A percentile compares a stretch with the other conserved stretches of the same genome.
Evolutionary conservation across 2,113 vertebrate species (phyloP).

Genomic region (Pedionomus torquatus): DNA sequence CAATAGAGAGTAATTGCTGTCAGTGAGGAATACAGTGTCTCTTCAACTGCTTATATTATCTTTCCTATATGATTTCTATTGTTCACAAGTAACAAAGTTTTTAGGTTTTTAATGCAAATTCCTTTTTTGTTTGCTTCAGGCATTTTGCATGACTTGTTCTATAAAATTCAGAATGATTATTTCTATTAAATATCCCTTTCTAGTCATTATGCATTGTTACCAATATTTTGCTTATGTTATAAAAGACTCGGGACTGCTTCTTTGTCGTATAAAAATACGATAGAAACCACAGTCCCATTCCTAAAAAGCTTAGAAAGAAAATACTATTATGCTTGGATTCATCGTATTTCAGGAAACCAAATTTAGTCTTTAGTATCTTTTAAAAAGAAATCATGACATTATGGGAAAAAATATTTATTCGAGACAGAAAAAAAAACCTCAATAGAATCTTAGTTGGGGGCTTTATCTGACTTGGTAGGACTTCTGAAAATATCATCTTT

Average conservation of each 20-base stretch:
- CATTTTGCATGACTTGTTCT: not conserved
- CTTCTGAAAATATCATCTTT: not conserved
- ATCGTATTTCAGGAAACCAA: not conserved
- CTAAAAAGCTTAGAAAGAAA: not conserved
- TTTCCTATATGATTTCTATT: not conserved
- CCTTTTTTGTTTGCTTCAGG: not conserved
- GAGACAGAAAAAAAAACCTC: not conserved
- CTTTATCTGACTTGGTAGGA: not conserved
- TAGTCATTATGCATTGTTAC: not conserved
- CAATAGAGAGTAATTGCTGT: accelerated
- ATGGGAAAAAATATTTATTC: not conserved
- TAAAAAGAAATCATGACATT: not conserved
- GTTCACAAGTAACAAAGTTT: not conserved
- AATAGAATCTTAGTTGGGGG: not conserved
- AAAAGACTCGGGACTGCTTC: not conserved
- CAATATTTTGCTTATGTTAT: not conserved
- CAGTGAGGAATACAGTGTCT: not conserved
- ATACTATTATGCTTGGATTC: not conserved
- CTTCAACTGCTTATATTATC: not conserved
- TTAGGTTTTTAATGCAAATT: not conserved
- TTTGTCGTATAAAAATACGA: not conserved
- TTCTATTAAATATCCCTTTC: not conserved
- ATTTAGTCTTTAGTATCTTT: not conserved
- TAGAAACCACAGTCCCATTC: not conserved
- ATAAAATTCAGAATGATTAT: not conserved